Conservation (phyloP, 2,888 invertebrate genomes). For the Lingula anatina region DNA sequence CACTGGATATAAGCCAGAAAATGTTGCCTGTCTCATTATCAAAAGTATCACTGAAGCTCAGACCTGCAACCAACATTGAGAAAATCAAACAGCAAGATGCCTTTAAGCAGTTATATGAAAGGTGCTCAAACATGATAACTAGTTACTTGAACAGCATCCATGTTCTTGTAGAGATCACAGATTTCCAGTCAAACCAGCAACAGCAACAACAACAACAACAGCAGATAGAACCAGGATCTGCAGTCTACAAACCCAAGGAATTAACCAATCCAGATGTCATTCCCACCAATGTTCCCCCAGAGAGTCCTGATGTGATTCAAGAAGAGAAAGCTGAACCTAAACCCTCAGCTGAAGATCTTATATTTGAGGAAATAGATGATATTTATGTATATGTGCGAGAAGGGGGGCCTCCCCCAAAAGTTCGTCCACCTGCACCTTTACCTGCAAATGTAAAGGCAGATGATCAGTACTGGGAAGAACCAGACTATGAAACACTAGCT, state of each 20-base stretch:
- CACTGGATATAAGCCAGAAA: conserved; percentile 43
- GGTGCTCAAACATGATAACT: conserved; percentile 39
- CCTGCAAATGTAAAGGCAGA: conserved; percentile 43
- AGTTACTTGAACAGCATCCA: conserved; percentile 49
- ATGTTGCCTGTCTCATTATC: conserved; percentile 79
- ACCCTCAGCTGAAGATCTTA: no score
- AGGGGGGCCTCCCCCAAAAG: conserved; percentile 80
- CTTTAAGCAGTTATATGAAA: conserved; percentile 22
- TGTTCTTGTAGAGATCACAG: conserved; percentile 37
- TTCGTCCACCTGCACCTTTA: conserved; percentile 63
- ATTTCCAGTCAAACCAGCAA: conserved; percentile 12
- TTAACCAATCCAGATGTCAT: no score
- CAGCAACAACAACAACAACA: background rate
- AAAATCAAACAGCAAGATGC: conserved; percentile 26
- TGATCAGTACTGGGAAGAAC: conserved; percentile 47
- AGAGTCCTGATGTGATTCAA: no score
- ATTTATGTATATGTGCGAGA: conserved; percentile 94
- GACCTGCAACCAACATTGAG: conserved; percentile 56
- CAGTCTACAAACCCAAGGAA: background rate
- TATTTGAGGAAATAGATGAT: conserved; percentile 83
- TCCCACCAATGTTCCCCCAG: no score
- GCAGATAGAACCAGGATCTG: background rate
- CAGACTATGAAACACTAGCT: conserved; percentile 41
- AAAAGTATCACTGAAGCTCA: conserved; percentile 77
- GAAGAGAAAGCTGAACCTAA: no score